A percentile compares a stretch with the other conserved stretches of the same genome.
These are phyloP conservation scores for Oxyura jamaicensis DNA, from an alignment of 2,113 vertebrate species.

Conservation along the genomic window DNA sequence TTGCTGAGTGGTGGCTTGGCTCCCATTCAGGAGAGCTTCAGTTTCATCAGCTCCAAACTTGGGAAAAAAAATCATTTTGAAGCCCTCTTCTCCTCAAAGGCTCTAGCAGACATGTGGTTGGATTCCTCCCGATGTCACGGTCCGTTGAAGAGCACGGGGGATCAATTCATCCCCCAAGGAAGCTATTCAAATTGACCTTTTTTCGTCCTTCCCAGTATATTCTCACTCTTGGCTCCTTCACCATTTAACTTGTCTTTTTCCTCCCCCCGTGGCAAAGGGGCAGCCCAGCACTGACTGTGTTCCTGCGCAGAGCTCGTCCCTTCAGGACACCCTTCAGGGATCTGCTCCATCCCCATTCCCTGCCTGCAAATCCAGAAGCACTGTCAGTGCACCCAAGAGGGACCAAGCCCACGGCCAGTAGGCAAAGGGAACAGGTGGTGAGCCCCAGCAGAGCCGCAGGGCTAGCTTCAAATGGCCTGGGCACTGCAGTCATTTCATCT, in stretches of 20 bases:
- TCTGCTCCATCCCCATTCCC: not conserved
- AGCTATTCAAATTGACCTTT: not conserved
- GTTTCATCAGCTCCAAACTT: not conserved
- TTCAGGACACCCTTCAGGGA: not conserved
- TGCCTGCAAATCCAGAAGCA: not conserved
- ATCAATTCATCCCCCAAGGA: not conserved
- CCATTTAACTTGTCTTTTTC: not conserved
- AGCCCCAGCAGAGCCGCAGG: not conserved
- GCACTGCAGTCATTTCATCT: fast-evolving
- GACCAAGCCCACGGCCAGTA: not conserved
- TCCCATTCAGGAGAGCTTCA: not conserved
- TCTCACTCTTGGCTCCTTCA: not conserved
- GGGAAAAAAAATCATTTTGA: not conserved
- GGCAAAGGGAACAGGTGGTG: not conserved
- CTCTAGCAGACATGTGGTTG: not conserved
- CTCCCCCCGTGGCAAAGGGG: not conserved
- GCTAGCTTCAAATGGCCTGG: too few species aligned
- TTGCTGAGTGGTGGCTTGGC: not conserved
- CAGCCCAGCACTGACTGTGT: not conserved
- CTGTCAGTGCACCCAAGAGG: fast-evolving
- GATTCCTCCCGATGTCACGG: not conserved
- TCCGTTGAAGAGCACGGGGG: not conserved
- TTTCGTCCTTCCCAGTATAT: not conserved
- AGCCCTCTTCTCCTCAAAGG: not conserved
- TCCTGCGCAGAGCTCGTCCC: not conserved